Evolutionary conservation across 53 echinoderm and acorn worm species (phyloP).

Genomic region (Paracentrotus lividus): DNA sequence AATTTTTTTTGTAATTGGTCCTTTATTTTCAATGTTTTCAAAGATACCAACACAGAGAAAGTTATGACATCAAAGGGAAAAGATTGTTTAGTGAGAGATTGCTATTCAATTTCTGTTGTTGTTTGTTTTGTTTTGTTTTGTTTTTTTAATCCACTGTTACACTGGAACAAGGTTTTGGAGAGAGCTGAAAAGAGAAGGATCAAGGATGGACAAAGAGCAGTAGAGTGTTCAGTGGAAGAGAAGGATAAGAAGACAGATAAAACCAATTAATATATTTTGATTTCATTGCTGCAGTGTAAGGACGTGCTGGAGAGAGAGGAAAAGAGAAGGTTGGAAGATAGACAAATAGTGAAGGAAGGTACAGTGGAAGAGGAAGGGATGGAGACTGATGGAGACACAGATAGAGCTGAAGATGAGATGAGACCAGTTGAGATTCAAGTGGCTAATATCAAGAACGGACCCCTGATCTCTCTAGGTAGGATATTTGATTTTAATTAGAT

Average conservation of each 20-base stretch:
- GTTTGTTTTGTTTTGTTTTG: too few relatives aligned
- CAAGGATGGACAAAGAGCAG: too few relatives aligned
- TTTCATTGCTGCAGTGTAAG: conserved; percentile 66
- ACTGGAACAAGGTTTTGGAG: too few relatives aligned
- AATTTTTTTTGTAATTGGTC: not conserved
- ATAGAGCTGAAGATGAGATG: not conserved
- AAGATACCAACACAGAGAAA: too few relatives aligned
- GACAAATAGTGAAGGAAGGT: not conserved
- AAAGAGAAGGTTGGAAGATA: conserved; percentile 25
- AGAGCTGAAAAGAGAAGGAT: too few relatives aligned
- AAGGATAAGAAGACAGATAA: not conserved
- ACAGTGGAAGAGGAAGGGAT: conserved; percentile 27
- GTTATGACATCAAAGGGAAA: too few relatives aligned
- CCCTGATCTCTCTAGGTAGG: conserved; percentile 64
- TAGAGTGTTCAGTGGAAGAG: too few relatives aligned
- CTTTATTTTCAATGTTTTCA: too few relatives aligned
- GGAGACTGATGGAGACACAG: conserved; percentile 12
- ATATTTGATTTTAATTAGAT: too few relatives aligned
- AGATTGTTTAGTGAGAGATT: too few relatives aligned
- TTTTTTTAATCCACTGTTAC: too few relatives aligned
- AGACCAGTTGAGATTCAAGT: conserved; percentile 36
- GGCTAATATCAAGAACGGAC: conserved; percentile 68
- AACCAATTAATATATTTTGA: not conserved
- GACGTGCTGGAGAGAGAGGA: conserved; percentile 65
- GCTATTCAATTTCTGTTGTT: too few relatives aligned